phyloP scores from a whole-genome alignment of 2,113 vertebrate species.

The Peromyscus polionotus region DNA sequence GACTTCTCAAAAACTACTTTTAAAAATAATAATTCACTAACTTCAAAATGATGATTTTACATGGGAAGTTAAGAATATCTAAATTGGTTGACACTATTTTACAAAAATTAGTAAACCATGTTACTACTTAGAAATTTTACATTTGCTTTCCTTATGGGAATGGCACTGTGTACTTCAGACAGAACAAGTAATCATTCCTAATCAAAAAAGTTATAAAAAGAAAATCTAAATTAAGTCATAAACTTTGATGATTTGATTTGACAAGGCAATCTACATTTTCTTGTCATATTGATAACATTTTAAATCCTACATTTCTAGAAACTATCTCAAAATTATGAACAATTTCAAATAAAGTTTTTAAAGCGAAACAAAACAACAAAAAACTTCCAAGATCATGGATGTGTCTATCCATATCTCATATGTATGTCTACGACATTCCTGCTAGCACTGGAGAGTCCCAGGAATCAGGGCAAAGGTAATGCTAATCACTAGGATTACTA shows the following conservation, averaged over 20 bases:
- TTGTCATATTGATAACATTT: neutral
- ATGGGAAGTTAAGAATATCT: slow-evolving; percentile 42
- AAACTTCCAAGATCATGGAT: neutral
- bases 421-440: neutral
- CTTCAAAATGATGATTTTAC: slow-evolving; percentile 47
- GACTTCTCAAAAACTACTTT: slow-evolving; percentile 57
- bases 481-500: neutral
- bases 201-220: slow-evolving; percentile 22
- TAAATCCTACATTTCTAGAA: neutral
- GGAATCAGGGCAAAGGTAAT: neutral
- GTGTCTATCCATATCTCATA: neutral
- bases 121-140: slow-evolving; percentile 42
- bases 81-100: slow-evolving; percentile 3
- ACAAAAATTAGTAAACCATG: slow-evolving; percentile 56
- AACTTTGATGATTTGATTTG: neutral
- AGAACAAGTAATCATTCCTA: slow-evolving; percentile 54
- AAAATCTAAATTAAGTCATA: slow-evolving; percentile 53
- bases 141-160: slow-evolving; percentile 7
- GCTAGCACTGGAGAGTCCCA: neutral
- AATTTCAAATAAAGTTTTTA: neutral
- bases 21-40: slow-evolving; percentile 18
- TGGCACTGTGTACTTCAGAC: neutral
- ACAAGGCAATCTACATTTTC: neutral
- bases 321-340: slow-evolving; percentile 4
- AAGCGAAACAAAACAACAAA: neutral